Conservation (phyloP, 1,140 invertebrate genomes). For the Drosophila yakuba region DNA sequence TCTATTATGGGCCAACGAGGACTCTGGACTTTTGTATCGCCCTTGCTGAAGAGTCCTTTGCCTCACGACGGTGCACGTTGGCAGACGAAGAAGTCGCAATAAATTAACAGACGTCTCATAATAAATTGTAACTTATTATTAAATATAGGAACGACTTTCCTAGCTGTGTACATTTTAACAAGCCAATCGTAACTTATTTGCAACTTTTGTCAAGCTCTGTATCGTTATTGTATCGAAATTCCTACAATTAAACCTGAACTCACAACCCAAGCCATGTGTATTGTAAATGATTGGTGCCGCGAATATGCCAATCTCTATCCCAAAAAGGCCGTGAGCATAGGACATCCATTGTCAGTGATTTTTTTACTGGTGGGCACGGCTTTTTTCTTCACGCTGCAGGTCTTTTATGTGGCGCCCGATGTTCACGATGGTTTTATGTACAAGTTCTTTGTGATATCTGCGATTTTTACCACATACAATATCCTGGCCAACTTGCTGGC, state of each 20-base stretch:
- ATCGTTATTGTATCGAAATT: no score
- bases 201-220: no score
- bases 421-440: background rate
- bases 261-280: no score
- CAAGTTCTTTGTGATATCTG: background rate
- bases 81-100: background rate
- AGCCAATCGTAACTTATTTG: no score
- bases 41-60: conserved; percentile 15
- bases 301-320: background rate
- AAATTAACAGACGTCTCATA: no score
- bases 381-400: background rate
- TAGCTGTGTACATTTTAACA: no score
- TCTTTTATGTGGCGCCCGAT: background rate
- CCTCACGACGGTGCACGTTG: conserved; percentile 23
- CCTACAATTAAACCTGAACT: no score
- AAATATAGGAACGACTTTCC: no score
- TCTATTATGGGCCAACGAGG: conserved; percentile 12
- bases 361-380: background rate
- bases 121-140: no score
- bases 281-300: background rate
- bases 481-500: background rate
- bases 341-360: background rate
- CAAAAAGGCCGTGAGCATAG: background rate
- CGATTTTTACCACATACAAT: background rate
- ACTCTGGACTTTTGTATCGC: conserved; percentile 11